These are phyloP conservation scores for Lamellibrachia columna DNA, from an alignment of 2,888 invertebrate genomes.

Conservation along the genomic window DNA sequence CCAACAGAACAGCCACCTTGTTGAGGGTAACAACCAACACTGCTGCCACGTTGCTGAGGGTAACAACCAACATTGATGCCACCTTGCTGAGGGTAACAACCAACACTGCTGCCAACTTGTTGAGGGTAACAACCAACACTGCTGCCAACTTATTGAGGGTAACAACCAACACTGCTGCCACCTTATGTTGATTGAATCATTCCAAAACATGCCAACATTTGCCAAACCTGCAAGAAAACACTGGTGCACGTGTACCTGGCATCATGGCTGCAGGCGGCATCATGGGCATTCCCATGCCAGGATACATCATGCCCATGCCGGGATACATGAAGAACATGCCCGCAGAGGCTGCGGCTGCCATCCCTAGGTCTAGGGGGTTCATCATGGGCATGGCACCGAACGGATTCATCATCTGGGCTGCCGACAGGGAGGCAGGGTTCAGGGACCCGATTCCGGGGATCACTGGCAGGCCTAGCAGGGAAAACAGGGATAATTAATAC, in stretches of 20 bases:
- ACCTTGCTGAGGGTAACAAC: too few species aligned
- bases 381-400: slow-evolving; percentile 47
- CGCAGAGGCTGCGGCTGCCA: slow-evolving; percentile 43
- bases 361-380: background rate
- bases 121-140: too few species aligned
- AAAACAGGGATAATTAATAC: background rate
- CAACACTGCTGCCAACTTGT: too few species aligned
- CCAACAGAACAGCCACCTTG: too few species aligned
- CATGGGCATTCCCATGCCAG: slow-evolving; percentile 65
- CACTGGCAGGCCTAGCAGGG: background rate
- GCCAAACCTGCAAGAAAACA: background rate
- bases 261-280: slow-evolving; percentile 69
- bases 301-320: slow-evolving; percentile 55
- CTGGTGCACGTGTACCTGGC: slow-evolving; percentile 47
- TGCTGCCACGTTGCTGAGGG: background rate
- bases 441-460: background rate
- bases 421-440: slow-evolving; percentile 32
- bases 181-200: background rate
- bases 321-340: slow-evolving; percentile 66
- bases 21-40: too few species aligned
- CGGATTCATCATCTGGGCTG: slow-evolving; percentile 51
- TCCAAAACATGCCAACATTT: background rate
- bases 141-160: too few species aligned
- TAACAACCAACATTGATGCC: too few species aligned
- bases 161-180: background rate